Evolutionary conservation across 2,797 vertebrate genomes (phyloP).

Genomic region (Alca torda): DNA sequence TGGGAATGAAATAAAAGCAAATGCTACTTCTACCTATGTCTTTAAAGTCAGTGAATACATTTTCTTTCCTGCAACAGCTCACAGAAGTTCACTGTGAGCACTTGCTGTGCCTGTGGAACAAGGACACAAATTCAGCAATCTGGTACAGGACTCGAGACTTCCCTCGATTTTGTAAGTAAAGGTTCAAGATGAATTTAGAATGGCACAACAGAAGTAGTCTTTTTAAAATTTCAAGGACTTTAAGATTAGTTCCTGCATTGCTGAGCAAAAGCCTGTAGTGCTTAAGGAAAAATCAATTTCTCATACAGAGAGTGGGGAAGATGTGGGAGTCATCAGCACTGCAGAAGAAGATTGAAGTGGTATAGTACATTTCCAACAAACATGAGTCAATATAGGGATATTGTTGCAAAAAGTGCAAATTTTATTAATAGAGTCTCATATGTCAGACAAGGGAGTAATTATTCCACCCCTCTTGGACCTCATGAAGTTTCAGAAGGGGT

Average conservation of each 20-base stretch:
- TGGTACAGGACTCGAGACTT: not conserved
- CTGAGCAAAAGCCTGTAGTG: not conserved
- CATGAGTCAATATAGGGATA: not conserved
- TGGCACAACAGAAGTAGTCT: not conserved
- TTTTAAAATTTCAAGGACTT: not conserved
- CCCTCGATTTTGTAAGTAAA: not conserved
- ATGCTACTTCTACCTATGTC: not conserved
- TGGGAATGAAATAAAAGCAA: not conserved
- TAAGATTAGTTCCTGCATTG: not conserved
- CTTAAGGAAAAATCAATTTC: not conserved
- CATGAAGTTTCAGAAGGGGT: not conserved
- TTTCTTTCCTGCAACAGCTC: not conserved
- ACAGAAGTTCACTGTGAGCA: not conserved
- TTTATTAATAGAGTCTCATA: not conserved
- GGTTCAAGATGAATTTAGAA: not conserved
- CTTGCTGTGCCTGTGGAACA: not conserved
- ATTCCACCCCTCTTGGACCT: not conserved
- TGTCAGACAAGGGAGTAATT: not conserved
- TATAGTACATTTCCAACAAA: not conserved
- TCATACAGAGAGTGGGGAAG: not conserved
- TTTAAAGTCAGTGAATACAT: not conserved
- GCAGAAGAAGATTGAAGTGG: not conserved
- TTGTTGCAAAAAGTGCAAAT: not conserved
- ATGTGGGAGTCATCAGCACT: not conserved
- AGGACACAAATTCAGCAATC: not conserved